Base-by-base conservation (phyloP, 2,113 vertebrate species). In the Chitala chitala region DNA sequence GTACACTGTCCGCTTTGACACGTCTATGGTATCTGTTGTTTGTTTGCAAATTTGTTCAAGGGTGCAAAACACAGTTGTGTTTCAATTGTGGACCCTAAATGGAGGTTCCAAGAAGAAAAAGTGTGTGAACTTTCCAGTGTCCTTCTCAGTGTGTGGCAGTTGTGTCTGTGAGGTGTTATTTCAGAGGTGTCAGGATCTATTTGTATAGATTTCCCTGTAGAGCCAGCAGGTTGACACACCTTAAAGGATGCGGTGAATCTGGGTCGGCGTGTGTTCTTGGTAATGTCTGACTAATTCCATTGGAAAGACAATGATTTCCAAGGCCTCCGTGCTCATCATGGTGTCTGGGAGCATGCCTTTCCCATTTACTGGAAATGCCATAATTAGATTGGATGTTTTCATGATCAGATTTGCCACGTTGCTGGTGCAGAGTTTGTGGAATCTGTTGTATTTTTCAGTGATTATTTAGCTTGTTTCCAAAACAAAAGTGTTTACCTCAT, bases 281-380 rank as follows among this genome's bases (percentile, higher is more conserved):
- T 38, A 38, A 63, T 38, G 38, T 5, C 33, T 63, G 59, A 63
- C 38, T 63, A 63, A 63, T 63, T 63, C 59, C 59, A 63, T 17
- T 9, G 59, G 8, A 12, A 20, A 20, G 33, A 38, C n/a, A 63
- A 63, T 63, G 59, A 20, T 63, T 63, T 63, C 59, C 31, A 63
- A 63, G n/a, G n/a, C 29, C 59, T 36, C 31, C 38, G 59, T 36
- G 59, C 29, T 63, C 31, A 15, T 63, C 33, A 63, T 33, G n/a
- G 17, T 29, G 33, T 63, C 38, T 63, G 31, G 20, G 31, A 63
- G 20, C 59, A 63, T n/a, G 59, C 4, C 59, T 36, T 36, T 63
- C 17, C 3, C 33, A 63, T 63, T 63, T 33, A 38, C 38, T 63
- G 59, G 59, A 20, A 8, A 63, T 36, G 59, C 31, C 59, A 20